Evolutionary conservation across 2,888 invertebrate genomes (phyloP).

Genomic region (Colletes collaris): DNA sequence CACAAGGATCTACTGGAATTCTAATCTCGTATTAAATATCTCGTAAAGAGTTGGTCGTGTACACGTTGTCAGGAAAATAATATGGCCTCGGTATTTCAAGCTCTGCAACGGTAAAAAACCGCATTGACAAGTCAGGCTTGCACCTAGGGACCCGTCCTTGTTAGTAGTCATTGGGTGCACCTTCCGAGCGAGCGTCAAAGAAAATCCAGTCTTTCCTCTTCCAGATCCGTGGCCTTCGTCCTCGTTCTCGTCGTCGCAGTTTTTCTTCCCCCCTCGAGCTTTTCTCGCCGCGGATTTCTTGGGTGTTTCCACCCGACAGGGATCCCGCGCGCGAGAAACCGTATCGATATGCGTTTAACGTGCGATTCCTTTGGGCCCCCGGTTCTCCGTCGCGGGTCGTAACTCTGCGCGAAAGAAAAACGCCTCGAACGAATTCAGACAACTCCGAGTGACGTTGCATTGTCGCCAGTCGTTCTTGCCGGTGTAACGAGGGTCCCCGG

Average conservation of each 20-base stretch:
- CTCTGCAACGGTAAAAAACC: neutral
- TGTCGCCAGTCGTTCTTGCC: slow-evolving; percentile 43
- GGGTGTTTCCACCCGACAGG: neutral
- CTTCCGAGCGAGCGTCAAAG: slow-evolving; percentile 41
- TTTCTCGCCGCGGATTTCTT: slow-evolving; percentile 31
- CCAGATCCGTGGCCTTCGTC: neutral
- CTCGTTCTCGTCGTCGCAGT: slow-evolving; percentile 15
- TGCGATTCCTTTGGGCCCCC: slow-evolving; percentile 5
- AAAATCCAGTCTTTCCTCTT: slow-evolving; percentile 23
- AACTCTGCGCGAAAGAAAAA: slow-evolving; percentile 32
- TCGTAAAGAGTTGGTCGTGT: too few relatives aligned
- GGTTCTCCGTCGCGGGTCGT: neutral
- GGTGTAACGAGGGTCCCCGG: slow-evolving; percentile 57
- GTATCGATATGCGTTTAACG: slow-evolving; percentile 48
- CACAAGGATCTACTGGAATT: too few relatives aligned
- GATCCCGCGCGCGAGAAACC: slow-evolving; percentile 15
- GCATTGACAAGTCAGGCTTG: neutral
- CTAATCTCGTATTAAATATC: too few relatives aligned
- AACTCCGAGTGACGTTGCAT: slow-evolving; percentile 44
- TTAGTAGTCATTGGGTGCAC: slow-evolving; percentile 36
- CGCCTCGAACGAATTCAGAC: slow-evolving; percentile 44
- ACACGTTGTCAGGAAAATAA: too few relatives aligned
- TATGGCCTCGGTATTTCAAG: too few relatives aligned
- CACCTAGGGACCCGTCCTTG: neutral
- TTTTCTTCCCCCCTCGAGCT: slow-evolving; percentile 23